phyloP scores from a whole-genome alignment of 2,113 vertebrate species.

The Eulacestoma nigropectus region DNA sequence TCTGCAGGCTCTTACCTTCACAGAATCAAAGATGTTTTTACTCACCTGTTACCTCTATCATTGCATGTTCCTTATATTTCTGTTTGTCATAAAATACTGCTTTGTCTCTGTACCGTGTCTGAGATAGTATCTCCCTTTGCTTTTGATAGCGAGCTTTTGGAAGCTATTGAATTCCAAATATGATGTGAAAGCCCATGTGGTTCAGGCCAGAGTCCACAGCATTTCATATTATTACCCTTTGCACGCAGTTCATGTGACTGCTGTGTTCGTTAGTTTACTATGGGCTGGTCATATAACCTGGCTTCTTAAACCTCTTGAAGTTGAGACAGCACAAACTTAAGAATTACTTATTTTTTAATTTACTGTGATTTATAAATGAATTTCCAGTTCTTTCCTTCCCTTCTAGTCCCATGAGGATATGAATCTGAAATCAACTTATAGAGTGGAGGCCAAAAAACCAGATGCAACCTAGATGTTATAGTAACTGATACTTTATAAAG shows the following conservation, averaged over 20 bases:
- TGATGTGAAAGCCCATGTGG: neutral
- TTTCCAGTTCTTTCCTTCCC: neutral
- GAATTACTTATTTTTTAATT: neutral
- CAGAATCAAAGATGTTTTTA: neutral
- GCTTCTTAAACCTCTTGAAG: neutral
- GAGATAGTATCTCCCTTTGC: neutral
- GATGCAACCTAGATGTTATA: neutral
- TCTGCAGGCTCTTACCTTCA: neutral
- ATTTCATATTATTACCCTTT: neutral
- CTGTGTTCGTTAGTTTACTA: neutral
- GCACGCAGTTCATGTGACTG: neutral
- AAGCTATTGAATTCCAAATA: neutral
- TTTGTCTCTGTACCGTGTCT: neutral
- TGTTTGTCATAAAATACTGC: neutral
- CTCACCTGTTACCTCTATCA: neutral
- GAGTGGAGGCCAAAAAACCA: neutral
- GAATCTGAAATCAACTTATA: neutral
- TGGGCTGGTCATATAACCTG: neutral
- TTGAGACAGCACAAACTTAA: neutral
- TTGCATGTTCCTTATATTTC: neutral
- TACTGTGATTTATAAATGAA: neutral
- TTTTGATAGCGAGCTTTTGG: neutral
- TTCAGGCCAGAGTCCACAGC: neutral
- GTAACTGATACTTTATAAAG: constrained; percentile 1
- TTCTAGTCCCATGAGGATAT: neutral